Conservation (phyloP, 2,113 vertebrate genomes). For the Cariama cristata region DNA sequence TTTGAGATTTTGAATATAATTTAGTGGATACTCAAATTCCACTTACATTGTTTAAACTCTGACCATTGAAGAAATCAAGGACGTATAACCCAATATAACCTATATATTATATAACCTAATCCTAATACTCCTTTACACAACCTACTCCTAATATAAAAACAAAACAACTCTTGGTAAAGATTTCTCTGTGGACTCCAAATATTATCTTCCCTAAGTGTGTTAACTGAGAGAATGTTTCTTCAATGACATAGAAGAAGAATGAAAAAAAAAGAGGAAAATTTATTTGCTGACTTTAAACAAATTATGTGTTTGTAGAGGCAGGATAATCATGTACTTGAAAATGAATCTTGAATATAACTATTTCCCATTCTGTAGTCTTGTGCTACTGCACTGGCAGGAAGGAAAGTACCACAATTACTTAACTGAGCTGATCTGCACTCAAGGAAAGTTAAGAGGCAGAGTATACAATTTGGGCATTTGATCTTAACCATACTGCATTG, state of each 20-base stretch:
- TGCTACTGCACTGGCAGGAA: background rate
- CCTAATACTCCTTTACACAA: background rate
- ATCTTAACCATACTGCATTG: background rate
- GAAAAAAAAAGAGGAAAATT: background rate
- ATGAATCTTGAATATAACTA: background rate
- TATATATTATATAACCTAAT: background rate
- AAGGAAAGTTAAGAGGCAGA: background rate
- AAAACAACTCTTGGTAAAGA: background rate
- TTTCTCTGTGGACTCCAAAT: background rate
- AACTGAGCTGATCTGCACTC: background rate
- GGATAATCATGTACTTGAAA: background rate
- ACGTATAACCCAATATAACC: no score
- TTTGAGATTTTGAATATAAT: background rate
- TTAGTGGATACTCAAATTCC: background rate
- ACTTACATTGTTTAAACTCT: background rate
- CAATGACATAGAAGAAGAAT: background rate
- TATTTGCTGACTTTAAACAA: background rate
- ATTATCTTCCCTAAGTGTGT: background rate
- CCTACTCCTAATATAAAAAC: background rate
- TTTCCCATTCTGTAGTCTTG: background rate
- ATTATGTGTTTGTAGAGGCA: background rate
- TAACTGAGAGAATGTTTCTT: background rate
- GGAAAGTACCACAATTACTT: background rate
- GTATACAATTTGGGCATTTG: background rate
- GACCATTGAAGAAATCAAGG: background rate